phyloP scores from a whole-genome alignment of 2,797 vertebrate genomes.

The Myoxocephalus aenaeus region DNA sequence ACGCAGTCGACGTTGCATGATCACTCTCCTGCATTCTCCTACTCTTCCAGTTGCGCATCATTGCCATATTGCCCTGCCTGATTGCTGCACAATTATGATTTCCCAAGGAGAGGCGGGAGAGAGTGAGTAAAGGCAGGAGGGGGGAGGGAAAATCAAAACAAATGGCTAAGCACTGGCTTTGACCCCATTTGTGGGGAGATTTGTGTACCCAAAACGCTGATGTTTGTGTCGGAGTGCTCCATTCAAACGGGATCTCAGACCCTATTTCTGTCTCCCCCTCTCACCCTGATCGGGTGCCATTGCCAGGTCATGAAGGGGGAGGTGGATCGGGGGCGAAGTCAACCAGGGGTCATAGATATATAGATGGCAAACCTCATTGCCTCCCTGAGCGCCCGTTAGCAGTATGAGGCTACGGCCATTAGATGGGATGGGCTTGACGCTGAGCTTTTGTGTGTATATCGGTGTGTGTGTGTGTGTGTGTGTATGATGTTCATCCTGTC shows the following conservation, averaged over 20 bases:
- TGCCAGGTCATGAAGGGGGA: constrained; percentile 83
- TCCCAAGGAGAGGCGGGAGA: constrained; percentile 44
- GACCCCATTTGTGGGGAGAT: constrained; percentile 79
- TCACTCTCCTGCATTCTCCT: constrained; percentile 32
- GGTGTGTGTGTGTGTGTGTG: neutral
- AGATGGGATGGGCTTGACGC: constrained; percentile 74
- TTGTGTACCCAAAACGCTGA: constrained; percentile 74
- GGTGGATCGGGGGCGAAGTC: constrained; percentile 79
- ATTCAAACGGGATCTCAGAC: constrained; percentile 77
- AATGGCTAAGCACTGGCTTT: constrained; percentile 78
- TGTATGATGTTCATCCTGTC: constrained; percentile 65
- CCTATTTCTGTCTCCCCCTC: constrained; percentile 66
- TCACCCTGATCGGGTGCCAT: constrained; percentile 83
- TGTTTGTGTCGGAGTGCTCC: constrained; percentile 75
- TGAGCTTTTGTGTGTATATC: constrained; percentile 64
- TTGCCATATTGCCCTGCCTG: constrained; percentile 60
- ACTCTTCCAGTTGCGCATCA: constrained; percentile 51
- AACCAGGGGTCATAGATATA: constrained; percentile 84
- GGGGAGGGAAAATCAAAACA: constrained; percentile 68
- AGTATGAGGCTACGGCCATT: constrained; percentile 75
- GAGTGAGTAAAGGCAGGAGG: constrained; percentile 18
- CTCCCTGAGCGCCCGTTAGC: constrained; percentile 80
- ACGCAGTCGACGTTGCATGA: constrained; percentile 36
- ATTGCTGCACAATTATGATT: constrained; percentile 73
- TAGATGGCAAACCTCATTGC: constrained; percentile 84